Conservation (phyloP, 2,113 vertebrate genomes). For the Crotalus helleri region DNA sequence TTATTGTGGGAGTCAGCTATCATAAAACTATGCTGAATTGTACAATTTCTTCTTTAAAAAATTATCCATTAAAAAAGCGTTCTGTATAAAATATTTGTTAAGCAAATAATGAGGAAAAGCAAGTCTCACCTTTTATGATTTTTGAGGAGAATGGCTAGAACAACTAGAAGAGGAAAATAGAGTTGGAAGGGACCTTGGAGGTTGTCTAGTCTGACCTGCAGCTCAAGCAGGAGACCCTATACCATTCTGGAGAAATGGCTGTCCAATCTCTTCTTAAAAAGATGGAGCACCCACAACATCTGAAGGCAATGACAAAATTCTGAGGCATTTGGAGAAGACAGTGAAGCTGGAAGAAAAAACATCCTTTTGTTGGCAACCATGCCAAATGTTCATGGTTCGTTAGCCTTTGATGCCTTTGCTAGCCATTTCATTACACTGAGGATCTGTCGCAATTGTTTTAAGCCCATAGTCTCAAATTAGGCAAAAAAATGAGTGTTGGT, state of each 20-base stretch:
- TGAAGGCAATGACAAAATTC: neutral
- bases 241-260: neutral
- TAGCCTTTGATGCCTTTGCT: neutral
- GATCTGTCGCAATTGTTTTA: neutral
- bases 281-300: neutral
- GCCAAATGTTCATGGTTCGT: neutral
- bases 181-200: neutral
- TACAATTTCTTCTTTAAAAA: neutral
- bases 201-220: neutral
- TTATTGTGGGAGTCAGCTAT: neutral
- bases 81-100: neutral
- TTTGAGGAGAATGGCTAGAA: neutral
- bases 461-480: neutral
- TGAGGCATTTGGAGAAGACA: neutral
- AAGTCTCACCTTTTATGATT: neutral
- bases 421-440: neutral
- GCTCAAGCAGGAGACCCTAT: no score
- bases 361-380: neutral
- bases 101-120: neutral
- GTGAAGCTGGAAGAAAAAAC: neutral
- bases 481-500: neutral
- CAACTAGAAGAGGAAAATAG: neutral
- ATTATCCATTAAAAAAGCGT: neutral
- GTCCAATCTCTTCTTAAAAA: neutral
- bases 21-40: neutral